Evolutionary conservation across 2,113 vertebrate genomes (phyloP).

Genomic region (Globicephala melas): DNA sequence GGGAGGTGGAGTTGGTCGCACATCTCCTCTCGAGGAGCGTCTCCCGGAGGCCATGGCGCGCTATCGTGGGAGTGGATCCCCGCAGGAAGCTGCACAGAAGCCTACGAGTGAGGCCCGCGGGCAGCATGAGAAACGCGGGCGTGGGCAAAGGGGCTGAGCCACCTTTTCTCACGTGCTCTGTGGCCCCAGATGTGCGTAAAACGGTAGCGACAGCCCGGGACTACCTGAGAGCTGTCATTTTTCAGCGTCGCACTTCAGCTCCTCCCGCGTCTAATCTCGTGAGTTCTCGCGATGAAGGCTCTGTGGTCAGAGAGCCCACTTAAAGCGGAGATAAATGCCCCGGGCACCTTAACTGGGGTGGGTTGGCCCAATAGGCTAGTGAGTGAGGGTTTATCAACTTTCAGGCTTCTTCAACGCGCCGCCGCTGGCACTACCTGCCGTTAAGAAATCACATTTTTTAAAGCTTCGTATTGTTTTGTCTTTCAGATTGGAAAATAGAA

Average conservation of each 20-base stretch:
- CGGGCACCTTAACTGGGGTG: too few relatives aligned
- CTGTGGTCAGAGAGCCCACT: rapidly evolving
- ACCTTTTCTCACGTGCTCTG: not conserved
- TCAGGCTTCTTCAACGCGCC: not conserved
- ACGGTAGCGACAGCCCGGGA: not conserved
- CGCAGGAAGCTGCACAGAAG: not conserved
- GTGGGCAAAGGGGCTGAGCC: not conserved
- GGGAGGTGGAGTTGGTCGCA: not conserved
- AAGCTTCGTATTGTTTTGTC: not conserved
- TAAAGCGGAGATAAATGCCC: rapidly evolving
- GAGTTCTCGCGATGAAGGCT: constrained; percentile 40
- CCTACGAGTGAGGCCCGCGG: rapidly evolving
- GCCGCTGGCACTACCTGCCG: not conserved
- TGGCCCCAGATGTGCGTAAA: rapidly evolving
- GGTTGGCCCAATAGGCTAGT: rapidly evolving
- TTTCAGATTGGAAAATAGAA: not conserved
- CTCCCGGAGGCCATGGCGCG: not conserved
- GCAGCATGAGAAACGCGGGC: not conserved
- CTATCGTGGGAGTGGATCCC: rapidly evolving
- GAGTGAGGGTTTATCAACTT: not conserved
- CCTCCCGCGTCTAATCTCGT: rapidly evolving
- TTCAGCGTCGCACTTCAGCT: too few relatives aligned
- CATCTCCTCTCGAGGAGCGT: not conserved
- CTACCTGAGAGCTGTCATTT: not conserved
- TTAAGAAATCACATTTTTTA: not conserved